These are phyloP conservation scores for Holothuria glaberrima DNA, from an alignment of 35 echinoderm and acorn worm species.

Conservation along the genomic window DNA sequence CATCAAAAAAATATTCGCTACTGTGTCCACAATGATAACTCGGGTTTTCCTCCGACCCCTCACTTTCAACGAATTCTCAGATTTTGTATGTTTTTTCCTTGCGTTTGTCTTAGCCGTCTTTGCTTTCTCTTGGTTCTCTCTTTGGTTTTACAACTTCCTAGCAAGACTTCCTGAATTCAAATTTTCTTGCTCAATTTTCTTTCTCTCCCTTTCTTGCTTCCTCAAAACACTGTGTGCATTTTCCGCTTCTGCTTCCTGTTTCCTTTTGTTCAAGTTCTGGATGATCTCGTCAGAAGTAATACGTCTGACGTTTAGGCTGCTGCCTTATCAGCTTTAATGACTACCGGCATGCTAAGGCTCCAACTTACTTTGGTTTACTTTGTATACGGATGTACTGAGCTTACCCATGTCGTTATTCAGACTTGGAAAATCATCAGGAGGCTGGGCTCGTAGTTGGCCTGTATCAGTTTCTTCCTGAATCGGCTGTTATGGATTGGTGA, in stretches of 20 bases:
- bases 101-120: not conserved
- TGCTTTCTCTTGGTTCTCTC: not conserved
- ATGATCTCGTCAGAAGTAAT: conserved; percentile 25
- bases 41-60: not conserved
- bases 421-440: no score
- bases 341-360: not conserved
- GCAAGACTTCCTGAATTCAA: not conserved
- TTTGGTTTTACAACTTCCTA: not conserved
- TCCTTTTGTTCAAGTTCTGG: not conserved
- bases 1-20: conserved; percentile 23
- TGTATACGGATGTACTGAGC: conserved; percentile 19
- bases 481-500: no score
- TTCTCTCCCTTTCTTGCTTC: conserved; percentile 23
- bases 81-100: no score
- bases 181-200: conserved; percentile 9
- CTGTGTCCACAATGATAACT: conserved; percentile 24
- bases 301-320: not conserved
- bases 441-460: no score
- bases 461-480: no score
- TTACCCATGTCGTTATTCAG: not conserved
- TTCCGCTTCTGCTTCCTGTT: conserved; percentile 5
- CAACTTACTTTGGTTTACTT: not conserved
- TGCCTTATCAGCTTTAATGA: not conserved
- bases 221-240: conserved; percentile 1
- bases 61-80: no score